phyloP scores from a whole-genome alignment of 1,140 invertebrate genomes.

The Lutraria rhynchaena region DNA sequence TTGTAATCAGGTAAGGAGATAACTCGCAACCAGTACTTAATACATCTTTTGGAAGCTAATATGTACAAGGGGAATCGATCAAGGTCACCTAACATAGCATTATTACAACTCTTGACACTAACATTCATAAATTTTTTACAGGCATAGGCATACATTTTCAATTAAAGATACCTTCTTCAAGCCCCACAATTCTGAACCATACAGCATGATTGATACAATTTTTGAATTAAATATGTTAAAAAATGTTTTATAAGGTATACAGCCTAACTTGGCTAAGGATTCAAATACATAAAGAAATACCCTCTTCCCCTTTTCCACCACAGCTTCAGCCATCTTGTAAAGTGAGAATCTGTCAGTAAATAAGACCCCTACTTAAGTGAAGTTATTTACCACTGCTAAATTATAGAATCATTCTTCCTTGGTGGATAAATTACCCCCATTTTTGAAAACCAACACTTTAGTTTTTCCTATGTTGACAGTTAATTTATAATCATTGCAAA shows the following conservation, averaged over 20 bases:
- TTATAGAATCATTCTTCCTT: constrained; percentile 7
- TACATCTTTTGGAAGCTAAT: constrained; percentile 3
- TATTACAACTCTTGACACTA: neutral
- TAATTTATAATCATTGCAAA: constrained; percentile 11
- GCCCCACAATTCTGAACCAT: constrained; percentile 14
- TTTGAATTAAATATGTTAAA: constrained; percentile 26
- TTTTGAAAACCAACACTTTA: constrained; percentile 21
- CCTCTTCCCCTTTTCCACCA: neutral
- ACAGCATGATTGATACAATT: neutral
- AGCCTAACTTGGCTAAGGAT: neutral
- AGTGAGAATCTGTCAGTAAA: constrained; percentile 19
- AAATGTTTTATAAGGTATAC: constrained; percentile 24
- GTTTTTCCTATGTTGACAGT: constrained; percentile 28
- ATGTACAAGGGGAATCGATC: constrained; percentile 33
- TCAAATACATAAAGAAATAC: neutral
- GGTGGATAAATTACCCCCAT: neutral
- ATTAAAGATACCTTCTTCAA: neutral
- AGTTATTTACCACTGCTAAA: constrained; percentile 10
- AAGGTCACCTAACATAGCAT: constrained; percentile 15
- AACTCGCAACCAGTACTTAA: constrained; percentile 7
- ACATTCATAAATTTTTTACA: constrained; percentile 38
- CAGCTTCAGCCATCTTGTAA: constrained; percentile 17
- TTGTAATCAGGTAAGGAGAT: neutral
- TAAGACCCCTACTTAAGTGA: constrained; percentile 21
- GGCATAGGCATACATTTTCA: constrained; percentile 30